These are phyloP conservation scores for Chalcosyrphus nemorum DNA, from an alignment of 2,888 invertebrate species.

Conservation along the genomic window DNA sequence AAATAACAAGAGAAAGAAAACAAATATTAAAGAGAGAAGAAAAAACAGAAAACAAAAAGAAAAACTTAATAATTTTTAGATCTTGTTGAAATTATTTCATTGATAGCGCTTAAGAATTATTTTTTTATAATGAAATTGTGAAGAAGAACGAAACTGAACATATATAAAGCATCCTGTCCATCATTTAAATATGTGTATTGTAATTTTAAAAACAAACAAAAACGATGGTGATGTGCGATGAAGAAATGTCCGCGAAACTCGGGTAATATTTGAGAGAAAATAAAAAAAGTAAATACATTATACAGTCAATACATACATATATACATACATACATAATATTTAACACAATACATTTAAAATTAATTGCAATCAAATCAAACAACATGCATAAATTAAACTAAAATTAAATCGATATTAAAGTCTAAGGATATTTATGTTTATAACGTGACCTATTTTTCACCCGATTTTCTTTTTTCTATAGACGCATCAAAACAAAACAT, in stretches of 20 bases:
- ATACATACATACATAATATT: constrained; percentile 8
- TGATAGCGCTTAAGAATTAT: constrained; percentile 19
- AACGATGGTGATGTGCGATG: background rate
- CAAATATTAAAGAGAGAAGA: constrained; percentile 16
- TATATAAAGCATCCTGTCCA: constrained; percentile 31
- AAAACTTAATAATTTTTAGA: constrained; percentile 34
- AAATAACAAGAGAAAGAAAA: constrained; percentile 45
- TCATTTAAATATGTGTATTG: background rate
- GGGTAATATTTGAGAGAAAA: constrained; percentile 19
- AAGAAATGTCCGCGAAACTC: constrained; percentile 33
- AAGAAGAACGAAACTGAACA: constrained; percentile 28
- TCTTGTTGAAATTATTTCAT: constrained; percentile 30
- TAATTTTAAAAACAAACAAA: background rate
- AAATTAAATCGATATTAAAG: constrained; percentile 36
- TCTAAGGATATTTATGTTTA: constrained; percentile 57
- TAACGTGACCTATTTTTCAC: constrained; percentile 14
- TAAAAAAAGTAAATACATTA: background rate
- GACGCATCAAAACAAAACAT: constrained; percentile 27
- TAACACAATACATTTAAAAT: constrained; percentile 1
- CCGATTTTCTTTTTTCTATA: constrained; percentile 22
- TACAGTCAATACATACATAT: constrained; percentile 43
- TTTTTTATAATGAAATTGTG: constrained; percentile 17
- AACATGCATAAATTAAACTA: constrained; percentile 15
- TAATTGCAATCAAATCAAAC: constrained; percentile 22
- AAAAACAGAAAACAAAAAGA: background rate